Base-by-base conservation (phyloP, 2,888 invertebrate species). In the Selenia dentaria region DNA sequence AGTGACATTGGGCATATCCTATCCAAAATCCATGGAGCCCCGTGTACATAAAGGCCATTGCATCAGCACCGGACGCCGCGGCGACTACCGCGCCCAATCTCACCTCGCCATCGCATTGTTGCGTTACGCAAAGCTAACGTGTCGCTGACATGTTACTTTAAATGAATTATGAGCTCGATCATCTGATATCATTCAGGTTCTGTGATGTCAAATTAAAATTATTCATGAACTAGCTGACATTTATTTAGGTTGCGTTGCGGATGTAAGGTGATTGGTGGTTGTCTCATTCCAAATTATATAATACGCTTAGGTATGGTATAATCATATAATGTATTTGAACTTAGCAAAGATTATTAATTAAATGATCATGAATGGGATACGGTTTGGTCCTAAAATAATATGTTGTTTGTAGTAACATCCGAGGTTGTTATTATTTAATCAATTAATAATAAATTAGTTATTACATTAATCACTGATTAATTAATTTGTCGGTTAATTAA, bases 21-120 rank as follows among this genome's bases (percentile, higher is more conserved):
- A 37, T 40, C 38, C 22, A 42, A 53, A 54, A 54, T 42, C 37
- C 37, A 54, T 52, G 45, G 25, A 43, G 32, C 42, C 24, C 31
- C 28, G 22, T 57, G 70, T n/a, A n/a, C 27, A 48, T 29, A 69
- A 72, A 76, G 74, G 46, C 54, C 54, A 46, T 79, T 79, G 70
- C 76, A 62, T 70, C 75, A 79, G 54, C 37, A 67, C 80, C 81
- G 83, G 81, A 81, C 74, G 75, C 70, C 38, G 54, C 51, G 55
- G 62, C 67, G 69, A 62, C 71, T 47, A 46, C 55, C 63, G 58
- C 64, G 53, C 66, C 60, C 65, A 67, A 75, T 77, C 74, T 66
- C 64, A 53, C 66, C 71, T 66, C 62, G 49, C 63, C 69, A 74
- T 74, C 77, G 62, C 78, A 74, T 78, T 82, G 81, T 78, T 61